Base-by-base conservation (phyloP, 2,113 vertebrate species). In the Lamprotornis superbus region DNA sequence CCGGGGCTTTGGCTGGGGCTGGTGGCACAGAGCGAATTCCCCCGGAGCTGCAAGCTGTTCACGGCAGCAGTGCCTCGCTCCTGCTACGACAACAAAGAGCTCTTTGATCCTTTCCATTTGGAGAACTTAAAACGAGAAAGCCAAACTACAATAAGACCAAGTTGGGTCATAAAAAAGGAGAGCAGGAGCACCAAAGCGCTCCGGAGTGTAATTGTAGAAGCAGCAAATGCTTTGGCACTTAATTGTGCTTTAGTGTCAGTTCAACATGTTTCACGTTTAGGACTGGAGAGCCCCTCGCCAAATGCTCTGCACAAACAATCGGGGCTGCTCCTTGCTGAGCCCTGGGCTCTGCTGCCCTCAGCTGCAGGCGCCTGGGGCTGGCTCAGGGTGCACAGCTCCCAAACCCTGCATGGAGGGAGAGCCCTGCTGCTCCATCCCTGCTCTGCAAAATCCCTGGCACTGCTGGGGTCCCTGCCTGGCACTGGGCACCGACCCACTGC, bases 91-190 rank as follows among this genome's bases (percentile, higher is more conserved):
- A 97, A 95, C 96, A 97, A 96, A 96, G 95, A 81, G 91, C 80
- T 76, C 89, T 97, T 97, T 97, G 97, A 97, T 97, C 95, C 93
- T 85, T 96, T 95, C 94, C 93, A 86, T 94, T 95, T 97, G 92
- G 95, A 96, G 89, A 92, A 94, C 94, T 96, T 97, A 79, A 94
- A 96, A 97, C 35, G 47, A 88, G 76, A 97, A 86, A 88, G 87
- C 89, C 94, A 96, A 96, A 90, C 95, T 88, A 93, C 90, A 95
- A 63, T 94, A 69, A 90, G 96, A 95, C 94, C 93, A 94, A 97
- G 94, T 81, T 96, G 96, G 94, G 96, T 65, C 93, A 95, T 97
- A 96, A 97, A 97, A 44, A 94, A 93, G 47, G 68, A 91, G 70
- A 85, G 69, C 75, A 89, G 92, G 88, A 93, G 91, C 91, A 87